phyloP scores from a whole-genome alignment of 1,140 invertebrate species.

The Heterodera carotae region DNA sequence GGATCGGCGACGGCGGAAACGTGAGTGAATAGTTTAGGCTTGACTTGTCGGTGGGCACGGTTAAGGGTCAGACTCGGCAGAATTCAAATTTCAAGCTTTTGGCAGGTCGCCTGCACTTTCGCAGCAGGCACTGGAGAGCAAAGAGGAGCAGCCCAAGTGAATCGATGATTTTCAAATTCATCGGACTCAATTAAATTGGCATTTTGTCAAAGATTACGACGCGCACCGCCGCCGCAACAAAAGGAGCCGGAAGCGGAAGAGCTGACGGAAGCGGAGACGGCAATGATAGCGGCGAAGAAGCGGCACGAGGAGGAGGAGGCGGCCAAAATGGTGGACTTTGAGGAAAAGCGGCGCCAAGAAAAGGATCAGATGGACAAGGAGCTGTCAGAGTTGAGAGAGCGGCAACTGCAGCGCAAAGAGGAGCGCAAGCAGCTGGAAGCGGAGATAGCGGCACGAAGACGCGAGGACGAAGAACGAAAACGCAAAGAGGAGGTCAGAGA shows the following conservation, averaged over 20 bases:
- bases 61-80: no score
- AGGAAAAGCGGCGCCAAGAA: slow-evolving; percentile 56
- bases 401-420: slow-evolving; percentile 50
- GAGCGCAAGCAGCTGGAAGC: slow-evolving; percentile 61
- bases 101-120: slow-evolving; percentile 8
- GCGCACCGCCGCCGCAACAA: slow-evolving; percentile 38
- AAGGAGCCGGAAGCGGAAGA: slow-evolving; percentile 38
- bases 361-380: slow-evolving; percentile 56
- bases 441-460: slow-evolving; percentile 56
- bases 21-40: neutral
- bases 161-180: neutral
- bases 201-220: slow-evolving; percentile 13
- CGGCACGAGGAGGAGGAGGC: slow-evolving; percentile 64
- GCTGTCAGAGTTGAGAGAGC: slow-evolving; percentile 59
- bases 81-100: no score
- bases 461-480: slow-evolving; percentile 52
- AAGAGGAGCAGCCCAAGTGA: slow-evolving; percentile 32
- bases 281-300: slow-evolving; percentile 62
- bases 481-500: slow-evolving; percentile 46
- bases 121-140: neutral
- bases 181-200: neutral
- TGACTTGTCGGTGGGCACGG: no score
- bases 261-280: slow-evolving; percentile 55
- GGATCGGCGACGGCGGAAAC: slow-evolving; percentile 6
- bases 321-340: slow-evolving; percentile 61